Conservation (phyloP, 2,888 invertebrate species). For the Amphipoea oculea region DNA sequence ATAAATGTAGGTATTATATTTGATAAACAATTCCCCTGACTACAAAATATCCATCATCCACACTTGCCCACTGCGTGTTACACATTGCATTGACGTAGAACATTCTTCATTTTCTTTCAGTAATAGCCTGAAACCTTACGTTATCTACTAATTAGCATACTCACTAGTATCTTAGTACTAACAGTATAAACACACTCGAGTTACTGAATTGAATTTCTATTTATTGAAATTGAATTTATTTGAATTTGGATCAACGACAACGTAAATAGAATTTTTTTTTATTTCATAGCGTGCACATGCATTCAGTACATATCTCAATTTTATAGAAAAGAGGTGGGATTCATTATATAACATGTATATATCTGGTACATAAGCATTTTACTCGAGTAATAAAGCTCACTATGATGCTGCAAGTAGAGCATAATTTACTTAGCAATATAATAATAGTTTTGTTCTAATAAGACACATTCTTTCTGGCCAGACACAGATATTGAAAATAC, state of each 20-base stretch:
- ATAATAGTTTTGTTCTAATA: background rate
- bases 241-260: background rate
- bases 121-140: background rate
- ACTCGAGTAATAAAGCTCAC: background rate
- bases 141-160: background rate
- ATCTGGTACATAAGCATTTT: constrained; percentile 6
- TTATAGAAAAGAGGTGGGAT: constrained; percentile 17
- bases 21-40: background rate
- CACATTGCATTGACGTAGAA: background rate
- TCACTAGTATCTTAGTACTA: background rate
- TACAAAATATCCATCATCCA: background rate
- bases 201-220: background rate
- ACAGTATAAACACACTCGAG: background rate
- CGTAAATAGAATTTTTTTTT: background rate
- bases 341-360: background rate
- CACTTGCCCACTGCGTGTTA: background rate
- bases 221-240: background rate
- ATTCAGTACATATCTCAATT: background rate
- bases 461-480: background rate
- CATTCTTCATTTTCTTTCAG: background rate
- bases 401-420: background rate
- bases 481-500: background rate
- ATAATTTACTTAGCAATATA: background rate
- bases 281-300: background rate
- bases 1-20: background rate